Evolutionary conservation across 1,140 invertebrate species (phyloP), one percentile per base, ranked within the genome.

Genomic region (Ptiloglossa arizonensis): DNA sequence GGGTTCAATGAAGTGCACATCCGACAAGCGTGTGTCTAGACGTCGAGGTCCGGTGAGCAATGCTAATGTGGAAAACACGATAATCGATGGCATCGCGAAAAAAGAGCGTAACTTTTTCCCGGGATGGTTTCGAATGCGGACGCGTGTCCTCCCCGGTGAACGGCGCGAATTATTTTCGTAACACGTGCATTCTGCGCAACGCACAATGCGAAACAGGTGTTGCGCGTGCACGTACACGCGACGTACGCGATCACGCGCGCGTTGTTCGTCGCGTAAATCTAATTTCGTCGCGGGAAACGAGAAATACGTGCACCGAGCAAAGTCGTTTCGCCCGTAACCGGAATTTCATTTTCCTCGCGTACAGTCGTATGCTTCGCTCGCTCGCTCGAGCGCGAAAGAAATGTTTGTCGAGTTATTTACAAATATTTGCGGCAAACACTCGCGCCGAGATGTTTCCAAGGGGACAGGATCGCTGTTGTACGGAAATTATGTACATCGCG

Each of bases 1-100:
- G 50, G 71, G 54, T 67, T 79, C 80, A 83, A 81, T 83, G 84
- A 86, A 81, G 80, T 74, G 80, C 84, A 77, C 75, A 80, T 86
- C 80, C 83, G 85, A 86, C 80, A 76, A 62, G 70, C 81, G 13
- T 50, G 64, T 60, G 77, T 83, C 80, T 81, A 76, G 64, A 83
- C 69, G 72, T 86, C 74, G 70, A 57, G 66, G 75, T 76, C 3
- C 50, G 69, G 24, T 59, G 75, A 71, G 68, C 62, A 82, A 71
- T 66, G 72, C 68, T 79, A 71, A 75, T 54, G 62, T 50, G 50
- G 64, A 75, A 67, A 77, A 77, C 66, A 19, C 54, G 79, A 79
- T 75, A 72, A 85, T 72, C 80, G 81, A 63, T 50, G 54, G 38
- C 46, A 68, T 15, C 24, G 22, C 24, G 19, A 41, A 72, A 62